Evolutionary conservation across 2,888 invertebrate species (phyloP).

Genomic region (Drosophila testacea): DNA sequence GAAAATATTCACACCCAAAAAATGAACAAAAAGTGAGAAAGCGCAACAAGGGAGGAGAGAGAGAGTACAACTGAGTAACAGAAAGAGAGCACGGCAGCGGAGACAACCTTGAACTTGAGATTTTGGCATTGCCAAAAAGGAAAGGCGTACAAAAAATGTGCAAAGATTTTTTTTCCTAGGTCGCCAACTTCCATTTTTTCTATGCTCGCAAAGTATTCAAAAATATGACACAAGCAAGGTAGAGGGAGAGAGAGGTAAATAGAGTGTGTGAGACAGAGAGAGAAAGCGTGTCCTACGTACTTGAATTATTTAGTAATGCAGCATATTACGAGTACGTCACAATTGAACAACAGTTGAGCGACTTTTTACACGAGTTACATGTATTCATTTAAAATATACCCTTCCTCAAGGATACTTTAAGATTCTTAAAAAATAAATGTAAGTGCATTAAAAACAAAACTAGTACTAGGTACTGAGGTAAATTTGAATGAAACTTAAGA

Average conservation of each 20-base stretch:
- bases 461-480: too few species aligned
- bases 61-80: constrained; percentile 10
- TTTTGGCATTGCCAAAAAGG: constrained; percentile 54
- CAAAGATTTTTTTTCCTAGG: constrained; percentile 46
- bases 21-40: constrained; percentile 17
- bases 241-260: background rate
- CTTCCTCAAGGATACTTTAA: background rate
- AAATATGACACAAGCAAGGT: background rate
- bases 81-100: constrained; percentile 34
- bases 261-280: background rate
- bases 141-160: constrained; percentile 53
- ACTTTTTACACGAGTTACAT: constrained; percentile 1
- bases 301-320: constrained; percentile 59
- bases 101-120: constrained; percentile 73
- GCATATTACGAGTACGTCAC: constrained; percentile 26
- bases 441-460: too few species aligned
- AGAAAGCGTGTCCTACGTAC: constrained; percentile 45
- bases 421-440: too few species aligned
- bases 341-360: constrained; percentile 40
- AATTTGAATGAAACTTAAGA: too few species aligned
- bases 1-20: constrained; percentile 66
- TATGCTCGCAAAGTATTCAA: constrained; percentile 7
- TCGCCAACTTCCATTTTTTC: constrained; percentile 7
- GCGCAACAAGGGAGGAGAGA: constrained; percentile 20
- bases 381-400: background rate